Evolutionary conservation across 2,888 invertebrate species (phyloP), one percentile per base, ranked within the genome.

Genomic region (Scaptodrosophila latifasciaeformis): DNA sequence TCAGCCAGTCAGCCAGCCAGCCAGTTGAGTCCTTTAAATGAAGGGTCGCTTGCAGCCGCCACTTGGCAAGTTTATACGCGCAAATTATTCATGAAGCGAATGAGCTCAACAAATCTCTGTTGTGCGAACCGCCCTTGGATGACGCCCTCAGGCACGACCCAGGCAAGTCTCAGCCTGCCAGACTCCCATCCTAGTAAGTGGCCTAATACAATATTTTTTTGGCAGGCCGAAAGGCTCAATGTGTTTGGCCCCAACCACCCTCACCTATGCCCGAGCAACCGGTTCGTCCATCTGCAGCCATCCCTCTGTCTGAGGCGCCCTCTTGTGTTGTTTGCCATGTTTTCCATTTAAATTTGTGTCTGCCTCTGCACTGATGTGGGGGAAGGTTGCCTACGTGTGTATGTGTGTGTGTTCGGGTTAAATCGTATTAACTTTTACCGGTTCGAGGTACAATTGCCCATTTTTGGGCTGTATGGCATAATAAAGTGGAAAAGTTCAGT

Each of bases 81-180:
- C 63, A 75, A 80, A 77, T 76, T 76, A 76, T 76, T 75, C 75
- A 75, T 75, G 78, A 70, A 77, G 58, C 68, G 74, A 70, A 77
- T 77, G 72, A 77, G 77, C 72, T 70, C 68, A 66, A 72, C 72
- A 77, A 77, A 77, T 77, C 74, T 70, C 56, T 52, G 37, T 37
- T 24, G 37, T 37, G n/a, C 15, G 37, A 13, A 13, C 37, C 15
- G 15, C 37, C 9, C 12, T 31, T 19, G 29, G 18, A 9, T 15
- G 1, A 37, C 37, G 31, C 15, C 15, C 37, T 13, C 47, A 18
- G n/a, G n/a, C n/a, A n/a, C n/a, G n/a, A n/a, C n/a, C 4, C 18
- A 40, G 40, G 24, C 31, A 18, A n/a, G 31, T n/a, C 31, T 19
- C 15, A 1, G 0, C 48, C 10, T 15, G 6, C n/a, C 10, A 6